Evolutionary conservation across 1,140 invertebrate species (phyloP).

Genomic region (Artemia franciscana): DNA sequence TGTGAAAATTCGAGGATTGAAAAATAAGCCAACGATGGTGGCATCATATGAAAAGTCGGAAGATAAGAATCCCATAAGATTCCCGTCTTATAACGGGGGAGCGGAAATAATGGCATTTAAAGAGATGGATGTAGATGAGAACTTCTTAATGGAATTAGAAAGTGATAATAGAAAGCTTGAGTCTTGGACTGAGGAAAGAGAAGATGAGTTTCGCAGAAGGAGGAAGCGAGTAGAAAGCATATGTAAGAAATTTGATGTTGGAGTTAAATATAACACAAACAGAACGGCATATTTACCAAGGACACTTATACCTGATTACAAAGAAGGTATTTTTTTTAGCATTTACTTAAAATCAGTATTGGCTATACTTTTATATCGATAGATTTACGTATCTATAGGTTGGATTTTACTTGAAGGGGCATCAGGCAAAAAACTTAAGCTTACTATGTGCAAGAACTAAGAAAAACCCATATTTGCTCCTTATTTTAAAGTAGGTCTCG

Average conservation of each 20-base stretch:
- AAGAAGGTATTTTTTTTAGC: too few species aligned
- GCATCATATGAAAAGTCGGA: neutral
- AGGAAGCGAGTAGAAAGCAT: neutral
- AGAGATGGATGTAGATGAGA: neutral
- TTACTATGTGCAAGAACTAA: too few species aligned
- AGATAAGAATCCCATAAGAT: neutral
- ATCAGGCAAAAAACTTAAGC: too few species aligned
- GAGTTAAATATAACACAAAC: neutral
- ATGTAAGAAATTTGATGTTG: neutral
- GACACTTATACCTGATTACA: neutral
- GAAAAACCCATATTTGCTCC: too few species aligned
- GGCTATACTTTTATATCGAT: too few species aligned
- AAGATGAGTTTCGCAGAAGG: neutral
- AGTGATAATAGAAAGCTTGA: neutral
- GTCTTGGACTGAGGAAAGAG: neutral
- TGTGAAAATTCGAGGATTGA: neutral
- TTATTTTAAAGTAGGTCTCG: too few species aligned
- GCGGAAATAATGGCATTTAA: neutral
- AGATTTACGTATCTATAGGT: too few species aligned
- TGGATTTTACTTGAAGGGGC: too few species aligned
- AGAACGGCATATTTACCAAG: neutral
- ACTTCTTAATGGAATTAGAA: neutral
- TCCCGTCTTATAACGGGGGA: neutral
- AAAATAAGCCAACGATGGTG: neutral
- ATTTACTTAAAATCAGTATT: too few species aligned